Evolutionary conservation across 1,140 invertebrate genomes (phyloP).

Genomic region (Ips nitidus): DNA sequence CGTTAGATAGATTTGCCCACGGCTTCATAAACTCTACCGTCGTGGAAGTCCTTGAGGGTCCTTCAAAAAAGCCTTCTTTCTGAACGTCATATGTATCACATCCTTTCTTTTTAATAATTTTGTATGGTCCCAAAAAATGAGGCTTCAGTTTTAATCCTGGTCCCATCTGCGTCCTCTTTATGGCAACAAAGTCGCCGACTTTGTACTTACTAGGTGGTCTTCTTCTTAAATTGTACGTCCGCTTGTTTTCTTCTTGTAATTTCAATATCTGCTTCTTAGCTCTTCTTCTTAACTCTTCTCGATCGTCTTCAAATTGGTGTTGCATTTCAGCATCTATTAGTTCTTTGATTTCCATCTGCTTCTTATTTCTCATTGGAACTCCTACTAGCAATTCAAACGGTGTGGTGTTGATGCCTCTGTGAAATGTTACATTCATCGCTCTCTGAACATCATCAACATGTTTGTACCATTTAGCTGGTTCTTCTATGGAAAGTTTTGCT

Average conservation of each 20-base stretch:
- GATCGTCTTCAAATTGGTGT: background rate
- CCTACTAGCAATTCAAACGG: too few species aligned
- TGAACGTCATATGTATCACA: conserved; percentile 45
- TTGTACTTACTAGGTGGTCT: conserved; percentile 40
- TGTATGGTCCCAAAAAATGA: conserved; percentile 52
- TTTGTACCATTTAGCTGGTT: too few species aligned
- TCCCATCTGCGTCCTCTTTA: conserved; percentile 49
- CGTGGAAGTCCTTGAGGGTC: conserved; percentile 40
- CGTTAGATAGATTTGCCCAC: conserved; percentile 33
- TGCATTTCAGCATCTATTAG: background rate
- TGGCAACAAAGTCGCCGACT: conserved; percentile 49
- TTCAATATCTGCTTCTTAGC: conserved; percentile 44
- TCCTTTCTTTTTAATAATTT: conserved; percentile 40
- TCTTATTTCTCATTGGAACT: conserved; percentile 2
- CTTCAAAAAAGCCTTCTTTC: conserved; percentile 40
- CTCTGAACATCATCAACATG: too few species aligned
- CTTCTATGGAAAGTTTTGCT: too few species aligned
- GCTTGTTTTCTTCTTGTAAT: conserved; percentile 47
- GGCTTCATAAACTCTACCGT: conserved; percentile 47
- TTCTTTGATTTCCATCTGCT: background rate
- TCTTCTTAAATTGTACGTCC: conserved; percentile 44
- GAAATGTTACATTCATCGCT: too few species aligned
- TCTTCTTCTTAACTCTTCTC: conserved; percentile 10
- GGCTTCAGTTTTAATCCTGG: conserved; percentile 46
- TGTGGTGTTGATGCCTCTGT: too few species aligned